A percentile compares a stretch with the other conserved stretches of the same genome.
Conservation (phyloP, 2,113 vertebrate species). For the Thunnus maccoyii region DNA sequence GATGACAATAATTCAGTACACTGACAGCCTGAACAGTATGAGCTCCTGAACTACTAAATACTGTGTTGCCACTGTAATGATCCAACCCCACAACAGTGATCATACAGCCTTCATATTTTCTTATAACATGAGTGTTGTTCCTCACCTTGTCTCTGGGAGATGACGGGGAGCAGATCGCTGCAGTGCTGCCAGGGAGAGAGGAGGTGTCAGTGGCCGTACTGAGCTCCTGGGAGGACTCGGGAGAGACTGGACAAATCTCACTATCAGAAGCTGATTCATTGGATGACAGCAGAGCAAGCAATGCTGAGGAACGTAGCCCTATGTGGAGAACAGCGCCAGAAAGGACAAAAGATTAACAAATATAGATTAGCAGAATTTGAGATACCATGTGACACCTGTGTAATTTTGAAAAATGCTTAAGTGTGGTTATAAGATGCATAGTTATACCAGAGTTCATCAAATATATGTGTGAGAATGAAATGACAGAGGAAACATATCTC, state of each 20-base stretch:
- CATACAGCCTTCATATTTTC: neutral
- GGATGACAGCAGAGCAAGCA: slow-evolving; percentile 91
- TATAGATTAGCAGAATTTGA: neutral
- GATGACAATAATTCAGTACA: neutral
- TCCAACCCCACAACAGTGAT: neutral
- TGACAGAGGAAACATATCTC: too few relatives aligned
- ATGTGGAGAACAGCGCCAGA: neutral
- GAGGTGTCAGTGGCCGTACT: slow-evolving; percentile 81
- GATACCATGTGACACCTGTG: neutral
- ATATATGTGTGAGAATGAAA: neutral
- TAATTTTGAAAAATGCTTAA: neutral
- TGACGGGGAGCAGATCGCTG: slow-evolving; percentile 82
- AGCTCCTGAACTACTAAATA: neutral
- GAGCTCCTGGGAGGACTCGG: slow-evolving; percentile 79
- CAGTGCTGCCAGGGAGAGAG: slow-evolving; percentile 81
- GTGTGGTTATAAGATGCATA: neutral
- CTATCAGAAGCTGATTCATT: slow-evolving; percentile 85
- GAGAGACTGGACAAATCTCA: slow-evolving; percentile 68
- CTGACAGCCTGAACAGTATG: neutral
- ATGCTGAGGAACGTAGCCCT: slow-evolving; percentile 92
- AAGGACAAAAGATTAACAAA: neutral
- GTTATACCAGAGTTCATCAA: too few relatives aligned
- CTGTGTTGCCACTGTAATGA: neutral
- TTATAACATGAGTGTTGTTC: neutral
- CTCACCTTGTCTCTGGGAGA: slow-evolving; percentile 80